These are phyloP conservation scores for Drosophila paulistorum DNA, from an alignment of 1,140 invertebrate genomes.

Conservation along the genomic window DNA sequence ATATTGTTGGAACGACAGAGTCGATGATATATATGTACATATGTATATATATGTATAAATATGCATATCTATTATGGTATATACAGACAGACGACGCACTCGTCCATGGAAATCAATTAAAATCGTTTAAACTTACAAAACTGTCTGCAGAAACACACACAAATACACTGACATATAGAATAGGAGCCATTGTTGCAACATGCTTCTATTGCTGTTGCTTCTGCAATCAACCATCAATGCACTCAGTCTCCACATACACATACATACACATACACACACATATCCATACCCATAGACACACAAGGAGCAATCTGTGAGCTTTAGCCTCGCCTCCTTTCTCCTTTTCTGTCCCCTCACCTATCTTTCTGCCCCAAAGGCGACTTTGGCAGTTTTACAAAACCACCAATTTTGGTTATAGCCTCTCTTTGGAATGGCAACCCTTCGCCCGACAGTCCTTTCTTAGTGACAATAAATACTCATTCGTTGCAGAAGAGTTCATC, in stretches of 20 bases:
- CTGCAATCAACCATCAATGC: conserved; percentile 77
- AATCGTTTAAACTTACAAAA: conserved; percentile 66
- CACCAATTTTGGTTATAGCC: conserved; percentile 71
- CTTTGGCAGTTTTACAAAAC: conserved; percentile 73
- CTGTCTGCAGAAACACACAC: conserved; percentile 36
- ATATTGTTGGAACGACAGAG: not conserved
- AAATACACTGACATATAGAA: conserved; percentile 19
- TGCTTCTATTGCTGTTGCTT: conserved; percentile 39
- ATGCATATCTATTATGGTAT: conserved; percentile 24
- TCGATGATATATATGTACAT: not conserved
- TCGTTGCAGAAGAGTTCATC: conserved; percentile 52
- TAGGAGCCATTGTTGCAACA: conserved; percentile 45
- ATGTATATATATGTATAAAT: conserved; percentile 21
- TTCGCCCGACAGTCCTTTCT: not conserved
- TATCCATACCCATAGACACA: conserved; percentile 15
- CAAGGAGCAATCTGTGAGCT: conserved; percentile 45
- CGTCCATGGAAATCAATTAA: conserved; percentile 82
- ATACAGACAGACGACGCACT: conserved; percentile 72
- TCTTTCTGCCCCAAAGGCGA: conserved; percentile 27
- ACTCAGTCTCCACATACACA: conserved; percentile 35
- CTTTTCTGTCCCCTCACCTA: conserved; percentile 12
- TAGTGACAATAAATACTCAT: conserved; percentile 59
- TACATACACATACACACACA: conserved; percentile 25
- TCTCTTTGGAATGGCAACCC: conserved; percentile 5
- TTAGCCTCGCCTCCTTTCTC: not conserved